phyloP scores from a whole-genome alignment of 2,113 vertebrate species.

The Bubo bubo region DNA sequence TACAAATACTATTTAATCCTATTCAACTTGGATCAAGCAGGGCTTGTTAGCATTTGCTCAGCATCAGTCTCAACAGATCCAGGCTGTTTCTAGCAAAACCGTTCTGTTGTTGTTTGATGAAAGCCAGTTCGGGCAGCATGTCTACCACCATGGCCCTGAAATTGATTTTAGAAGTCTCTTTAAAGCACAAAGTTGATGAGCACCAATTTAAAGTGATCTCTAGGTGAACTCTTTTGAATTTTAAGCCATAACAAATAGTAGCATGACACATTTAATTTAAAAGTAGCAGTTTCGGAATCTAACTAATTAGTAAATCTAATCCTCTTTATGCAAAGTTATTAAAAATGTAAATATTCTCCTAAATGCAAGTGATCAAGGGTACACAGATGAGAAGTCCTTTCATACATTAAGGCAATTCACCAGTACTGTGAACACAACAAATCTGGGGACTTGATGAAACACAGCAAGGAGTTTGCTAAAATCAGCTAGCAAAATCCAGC shows the following conservation, averaged over 20 bases:
- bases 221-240: neutral
- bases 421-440: neutral
- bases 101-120: neutral
- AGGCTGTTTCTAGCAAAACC: neutral
- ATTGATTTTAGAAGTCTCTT: neutral
- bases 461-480: neutral
- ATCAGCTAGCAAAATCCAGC: neutral
- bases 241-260: neutral
- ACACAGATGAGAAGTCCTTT: neutral
- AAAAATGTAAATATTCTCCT: neutral
- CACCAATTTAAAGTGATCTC: neutral
- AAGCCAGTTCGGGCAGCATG: neutral
- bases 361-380: neutral
- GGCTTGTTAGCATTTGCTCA: neutral
- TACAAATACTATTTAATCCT: neutral
- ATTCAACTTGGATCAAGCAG: neutral
- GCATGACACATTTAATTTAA: neutral
- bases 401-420: neutral
- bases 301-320: neutral
- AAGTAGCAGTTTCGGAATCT: neutral
- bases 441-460: neutral
- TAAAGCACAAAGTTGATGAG: neutral
- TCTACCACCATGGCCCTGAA: neutral
- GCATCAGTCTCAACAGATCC: neutral
- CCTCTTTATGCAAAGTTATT: neutral